Base-by-base conservation (phyloP, 2,113 vertebrate genomes). In the Percopsis transmontana region DNA sequence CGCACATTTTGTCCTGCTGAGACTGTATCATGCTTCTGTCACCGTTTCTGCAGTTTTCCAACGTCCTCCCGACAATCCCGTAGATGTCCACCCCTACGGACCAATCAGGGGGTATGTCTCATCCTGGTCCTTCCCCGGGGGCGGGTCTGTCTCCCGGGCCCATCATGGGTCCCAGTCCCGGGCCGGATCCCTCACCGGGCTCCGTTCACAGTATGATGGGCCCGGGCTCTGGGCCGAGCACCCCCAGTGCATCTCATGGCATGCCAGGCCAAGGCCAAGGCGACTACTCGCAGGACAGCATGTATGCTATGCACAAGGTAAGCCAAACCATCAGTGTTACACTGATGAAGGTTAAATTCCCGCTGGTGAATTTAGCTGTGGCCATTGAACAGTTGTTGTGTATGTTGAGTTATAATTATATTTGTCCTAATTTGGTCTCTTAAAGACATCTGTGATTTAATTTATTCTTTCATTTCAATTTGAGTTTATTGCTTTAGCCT, bases 151-250 rank as follows among this genome's bases (percentile, higher is more conserved):
- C 96, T 55, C 97, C 97, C 52, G 97, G 97, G 77, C 97, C 96
- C n/a, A 98, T 97, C 83, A 84, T 99, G 58, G 97, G 97, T 60
- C 97, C 97, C 33, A 99, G 97, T 72, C 96, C 97, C 52, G 97
- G 97, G 76, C 97, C 97, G 5, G 97, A 97, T 1, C 96, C 95
- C 0, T 99, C 97, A 67, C 97, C 97, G 9, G 93, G 97, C 72
- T 98, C 97, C 4, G 97, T 98, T 62, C 97, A 99, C 90, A 98
- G 96, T 59, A 98, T 98, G 95, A 97, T 98, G 96, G 97, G 97
- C 61, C 96, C 96, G 7, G 98, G 96, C 82, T 95, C 97, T 52
- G 96, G 97, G 59, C 97, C 97, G 41, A 96, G 97, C 66, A 96
- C 97, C 0, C 95, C 97, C 9, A 97, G 92, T 16, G 94, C 94